A percentile compares a stretch with the other conserved stretches of the same genome.
Evolutionary conservation across 2,888 invertebrate genomes (phyloP).

Genomic region (Heliconius aoede): DNA sequence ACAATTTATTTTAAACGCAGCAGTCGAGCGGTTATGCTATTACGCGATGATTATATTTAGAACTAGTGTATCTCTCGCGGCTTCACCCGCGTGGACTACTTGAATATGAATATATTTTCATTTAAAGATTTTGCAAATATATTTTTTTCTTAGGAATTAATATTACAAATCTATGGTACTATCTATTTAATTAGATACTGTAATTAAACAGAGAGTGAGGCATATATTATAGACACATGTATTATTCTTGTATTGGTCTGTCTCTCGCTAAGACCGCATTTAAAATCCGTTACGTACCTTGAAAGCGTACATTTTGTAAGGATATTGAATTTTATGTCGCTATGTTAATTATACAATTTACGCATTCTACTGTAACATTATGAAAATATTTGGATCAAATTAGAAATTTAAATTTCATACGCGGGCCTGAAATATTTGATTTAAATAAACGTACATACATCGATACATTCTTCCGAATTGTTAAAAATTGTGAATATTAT

Average conservation of each 20-base stretch:
- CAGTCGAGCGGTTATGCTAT: too few relatives aligned
- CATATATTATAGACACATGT: not conserved
- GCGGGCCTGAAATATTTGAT: conserved; percentile 5
- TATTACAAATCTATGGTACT: not conserved
- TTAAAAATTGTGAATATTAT: not conserved
- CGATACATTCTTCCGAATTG: not conserved
- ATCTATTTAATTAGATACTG: not conserved
- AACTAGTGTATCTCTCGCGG: not conserved
- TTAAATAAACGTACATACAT: conserved; percentile 4
- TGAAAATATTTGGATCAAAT: conserved; percentile 1
- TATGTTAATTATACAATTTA: conserved; percentile 19
- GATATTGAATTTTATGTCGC: conserved; percentile 37
- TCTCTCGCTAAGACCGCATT: not conserved
- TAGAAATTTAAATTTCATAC: conserved; percentile 20
- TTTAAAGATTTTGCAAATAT: not conserved
- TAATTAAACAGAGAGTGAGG: too few relatives aligned
- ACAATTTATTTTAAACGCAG: too few relatives aligned
- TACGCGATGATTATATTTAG: conserved; percentile 52
- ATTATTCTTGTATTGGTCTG: too few relatives aligned
- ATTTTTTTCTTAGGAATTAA: too few relatives aligned
- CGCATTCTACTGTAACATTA: conserved; percentile 9
- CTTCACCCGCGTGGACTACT: not conserved
- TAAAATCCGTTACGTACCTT: not conserved
- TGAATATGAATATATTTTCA: not conserved
- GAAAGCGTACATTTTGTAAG: not conserved